phyloP scores from a whole-genome alignment of 1,140 invertebrate species.

The Stenopsyche tienmushanensis region DNA sequence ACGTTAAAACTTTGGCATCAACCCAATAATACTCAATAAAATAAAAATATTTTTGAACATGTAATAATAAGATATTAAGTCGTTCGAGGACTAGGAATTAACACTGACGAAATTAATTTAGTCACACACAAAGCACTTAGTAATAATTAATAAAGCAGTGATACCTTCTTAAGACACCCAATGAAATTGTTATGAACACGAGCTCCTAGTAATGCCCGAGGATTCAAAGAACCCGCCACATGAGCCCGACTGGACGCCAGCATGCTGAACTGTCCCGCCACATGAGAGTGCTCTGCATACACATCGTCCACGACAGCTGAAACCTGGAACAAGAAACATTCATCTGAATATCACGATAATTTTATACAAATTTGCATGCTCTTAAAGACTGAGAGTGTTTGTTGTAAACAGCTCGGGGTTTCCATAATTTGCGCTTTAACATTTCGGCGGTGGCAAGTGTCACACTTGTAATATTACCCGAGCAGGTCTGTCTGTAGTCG shows the following conservation, averaged over 20 bases:
- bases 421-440: neutral
- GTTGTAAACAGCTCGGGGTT: neutral
- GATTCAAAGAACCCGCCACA: constrained; percentile 86
- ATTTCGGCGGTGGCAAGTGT: neutral
- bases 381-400: neutral
- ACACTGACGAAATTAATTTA: no score
- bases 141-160: no score
- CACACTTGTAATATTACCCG: neutral
- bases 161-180: constrained; percentile 93
- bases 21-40: no score
- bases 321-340: constrained; percentile 61
- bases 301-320: constrained; percentile 90
- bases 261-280: constrained; percentile 88
- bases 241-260: constrained; percentile 83
- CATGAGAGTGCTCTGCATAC: constrained; percentile 87
- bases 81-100: no score
- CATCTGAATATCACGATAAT: neutral
- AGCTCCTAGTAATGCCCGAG: constrained; percentile 76
- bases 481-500: neutral
- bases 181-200: constrained; percentile 87
- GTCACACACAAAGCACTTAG: no score
- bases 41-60: no score
- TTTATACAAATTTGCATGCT: neutral
- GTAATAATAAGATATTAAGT: no score
- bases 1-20: no score